Evolutionary conservation across 2,888 invertebrate genomes (phyloP).

Genomic region (Noctua fimbriata): DNA sequence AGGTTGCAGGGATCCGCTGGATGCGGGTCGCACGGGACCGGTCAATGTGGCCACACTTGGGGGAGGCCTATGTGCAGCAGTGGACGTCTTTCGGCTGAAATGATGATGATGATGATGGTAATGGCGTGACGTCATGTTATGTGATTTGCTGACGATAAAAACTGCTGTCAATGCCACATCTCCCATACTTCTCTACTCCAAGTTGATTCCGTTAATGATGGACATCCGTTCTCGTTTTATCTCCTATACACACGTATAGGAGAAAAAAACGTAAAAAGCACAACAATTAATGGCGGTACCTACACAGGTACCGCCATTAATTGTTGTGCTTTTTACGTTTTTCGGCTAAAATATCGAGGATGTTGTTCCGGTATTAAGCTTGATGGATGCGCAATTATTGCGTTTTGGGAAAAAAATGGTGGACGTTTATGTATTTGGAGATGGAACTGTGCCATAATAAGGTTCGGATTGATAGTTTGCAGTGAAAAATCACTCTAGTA

Average conservation of each 20-base stretch:
- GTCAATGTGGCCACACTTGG: no score
- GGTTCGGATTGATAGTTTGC: background rate
- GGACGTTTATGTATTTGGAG: background rate
- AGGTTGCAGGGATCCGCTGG: no score
- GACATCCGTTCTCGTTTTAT: conserved; percentile 64
- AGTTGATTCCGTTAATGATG: conserved; percentile 66
- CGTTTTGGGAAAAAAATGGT: conserved; percentile 24
- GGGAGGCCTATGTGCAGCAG: no score
- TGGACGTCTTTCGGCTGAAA: no score
- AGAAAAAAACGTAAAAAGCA: no score
- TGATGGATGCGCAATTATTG: conserved; percentile 52
- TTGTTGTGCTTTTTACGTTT: conserved; percentile 59
- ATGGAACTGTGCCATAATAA: background rate
- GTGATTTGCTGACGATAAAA: background rate
- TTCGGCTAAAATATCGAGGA: conserved; percentile 44
- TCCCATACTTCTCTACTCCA: conserved; percentile 18
- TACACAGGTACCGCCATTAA: conserved; percentile 69
- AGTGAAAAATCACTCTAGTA: background rate
- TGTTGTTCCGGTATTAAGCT: conserved; percentile 55
- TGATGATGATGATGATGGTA: no score
- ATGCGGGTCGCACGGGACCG: no score
- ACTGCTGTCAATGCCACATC: background rate
- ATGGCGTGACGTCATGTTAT: background rate
- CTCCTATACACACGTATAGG: no score
- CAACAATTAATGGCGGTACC: no score